These are phyloP conservation scores for Rousettus madagascariensis DNA, from an alignment of 2,797 vertebrate species.

Conservation along the genomic window DNA sequence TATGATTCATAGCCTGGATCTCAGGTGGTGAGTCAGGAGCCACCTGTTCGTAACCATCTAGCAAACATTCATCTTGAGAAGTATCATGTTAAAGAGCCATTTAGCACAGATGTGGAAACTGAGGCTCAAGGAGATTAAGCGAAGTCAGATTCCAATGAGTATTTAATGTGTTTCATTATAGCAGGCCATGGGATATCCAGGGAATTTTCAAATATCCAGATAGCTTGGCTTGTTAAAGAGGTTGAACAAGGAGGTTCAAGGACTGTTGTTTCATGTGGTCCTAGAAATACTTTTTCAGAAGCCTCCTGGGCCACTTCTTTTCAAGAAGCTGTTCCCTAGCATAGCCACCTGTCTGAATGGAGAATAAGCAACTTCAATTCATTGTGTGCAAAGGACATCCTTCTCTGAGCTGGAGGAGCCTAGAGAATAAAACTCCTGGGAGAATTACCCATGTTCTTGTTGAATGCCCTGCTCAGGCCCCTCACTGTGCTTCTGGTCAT, in stretches of 20 bases:
- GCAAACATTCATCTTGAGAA: neutral
- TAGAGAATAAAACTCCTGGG: neutral
- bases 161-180: neutral
- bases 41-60: neutral
- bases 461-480: neutral
- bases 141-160: neutral
- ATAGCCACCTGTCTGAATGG: no score
- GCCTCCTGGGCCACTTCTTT: neutral
- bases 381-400: neutral
- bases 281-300: neutral
- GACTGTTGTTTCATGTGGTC: neutral
- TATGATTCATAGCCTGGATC: neutral
- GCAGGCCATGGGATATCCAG: neutral
- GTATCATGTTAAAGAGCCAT: neutral
- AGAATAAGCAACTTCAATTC: no score
- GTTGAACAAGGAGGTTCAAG: neutral
- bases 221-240: neutral
- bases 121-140: neutral
- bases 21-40: neutral
- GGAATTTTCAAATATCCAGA: neutral
- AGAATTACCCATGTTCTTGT: neutral
- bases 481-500: neutral
- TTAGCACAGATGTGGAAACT: neutral
- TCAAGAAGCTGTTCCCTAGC: neutral
- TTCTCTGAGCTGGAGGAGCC: no score